Evolutionary conservation across 1,140 invertebrate species (phyloP), one percentile per base, ranked within the genome.

Genomic region (Yoshiicerus persimilis): DNA sequence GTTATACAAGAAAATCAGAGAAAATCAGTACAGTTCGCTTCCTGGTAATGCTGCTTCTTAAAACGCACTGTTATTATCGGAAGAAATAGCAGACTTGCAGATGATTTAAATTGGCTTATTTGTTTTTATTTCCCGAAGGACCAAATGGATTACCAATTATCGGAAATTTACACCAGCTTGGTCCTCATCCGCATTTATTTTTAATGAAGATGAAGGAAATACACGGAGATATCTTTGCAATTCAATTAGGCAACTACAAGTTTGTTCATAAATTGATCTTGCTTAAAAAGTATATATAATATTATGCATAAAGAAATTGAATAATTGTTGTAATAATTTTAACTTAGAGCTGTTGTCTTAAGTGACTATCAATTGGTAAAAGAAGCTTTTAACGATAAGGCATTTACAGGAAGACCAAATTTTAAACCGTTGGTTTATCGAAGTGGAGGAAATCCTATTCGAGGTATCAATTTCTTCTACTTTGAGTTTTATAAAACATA

Each of bases 161-260:
- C 32, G 86, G 86, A 3, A 87, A 87, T 56, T 77, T 87, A 11
- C 41, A 83, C 62, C 66, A 87, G 30, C 36, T 87, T 30, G 75
- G 70, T 5, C 4, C 10, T 2, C 70, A 87, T n/a, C 86, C 86
- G 0, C 41, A 77, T 36, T 27, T 77, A 39, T n/a, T 8, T 1
- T 83, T 87, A 8, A 34, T 83, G 27, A 87, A 83, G 34, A 41
- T 87, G 27, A 34, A 39, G 11, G 86, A 87, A 83, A 87, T 32
- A 36, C 83, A 87, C 34, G 86, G 86, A 27, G 66, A 75, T 9
- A 47, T 87, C 3, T 87, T 87, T 83, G 25, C 75, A 32, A 4
- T 80, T 83, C 9, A 34, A 20, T 87, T 80, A 62, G 86, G 38
- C 3, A 64, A 47, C 25, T 86, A 86, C 84, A 56, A 34, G 84